Conservation (phyloP, 2,888 invertebrate species). For the Agrenia bidenticulata region DNA sequence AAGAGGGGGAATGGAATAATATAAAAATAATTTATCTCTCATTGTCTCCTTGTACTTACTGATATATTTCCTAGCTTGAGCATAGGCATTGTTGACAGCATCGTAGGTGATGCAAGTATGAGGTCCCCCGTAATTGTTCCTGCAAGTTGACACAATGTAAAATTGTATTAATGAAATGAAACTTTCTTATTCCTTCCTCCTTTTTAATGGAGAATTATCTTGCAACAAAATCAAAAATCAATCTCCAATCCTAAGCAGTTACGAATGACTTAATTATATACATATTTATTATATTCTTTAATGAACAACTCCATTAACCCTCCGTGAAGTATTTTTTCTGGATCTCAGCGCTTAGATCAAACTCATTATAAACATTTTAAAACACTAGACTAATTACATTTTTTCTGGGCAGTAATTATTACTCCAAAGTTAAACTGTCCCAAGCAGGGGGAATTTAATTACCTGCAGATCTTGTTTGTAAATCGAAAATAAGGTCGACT, state of each 20-base stretch:
- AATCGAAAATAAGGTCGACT: too few relatives aligned
- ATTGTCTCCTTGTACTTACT: slow-evolving; percentile 65
- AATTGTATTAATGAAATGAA: neutral
- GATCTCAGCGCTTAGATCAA: too few relatives aligned
- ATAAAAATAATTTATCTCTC: neutral
- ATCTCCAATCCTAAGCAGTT: neutral
- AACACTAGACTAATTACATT: too few relatives aligned
- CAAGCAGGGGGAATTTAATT: too few relatives aligned
- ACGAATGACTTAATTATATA: neutral
- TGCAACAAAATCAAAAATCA: slow-evolving; percentile 7
- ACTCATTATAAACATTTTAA: too few relatives aligned
- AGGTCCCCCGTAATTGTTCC: slow-evolving; percentile 64
- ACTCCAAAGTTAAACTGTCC: too few relatives aligned
- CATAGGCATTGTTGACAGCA: slow-evolving; percentile 82
- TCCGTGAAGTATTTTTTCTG: too few relatives aligned
- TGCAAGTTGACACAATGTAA: slow-evolving; percentile 56
- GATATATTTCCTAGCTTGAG: slow-evolving; percentile 82
- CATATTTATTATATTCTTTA: too few relatives aligned
- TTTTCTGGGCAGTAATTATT: too few relatives aligned
- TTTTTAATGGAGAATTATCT: neutral
- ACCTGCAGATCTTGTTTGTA: too few relatives aligned
- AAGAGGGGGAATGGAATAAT: neutral
- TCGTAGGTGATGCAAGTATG: slow-evolving; percentile 86
- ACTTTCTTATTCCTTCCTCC: neutral
- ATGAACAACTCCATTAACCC: too few relatives aligned